Base-by-base conservation (phyloP, 2,888 invertebrate species). In the Scaptodrosophila latifasciaeformis region DNA sequence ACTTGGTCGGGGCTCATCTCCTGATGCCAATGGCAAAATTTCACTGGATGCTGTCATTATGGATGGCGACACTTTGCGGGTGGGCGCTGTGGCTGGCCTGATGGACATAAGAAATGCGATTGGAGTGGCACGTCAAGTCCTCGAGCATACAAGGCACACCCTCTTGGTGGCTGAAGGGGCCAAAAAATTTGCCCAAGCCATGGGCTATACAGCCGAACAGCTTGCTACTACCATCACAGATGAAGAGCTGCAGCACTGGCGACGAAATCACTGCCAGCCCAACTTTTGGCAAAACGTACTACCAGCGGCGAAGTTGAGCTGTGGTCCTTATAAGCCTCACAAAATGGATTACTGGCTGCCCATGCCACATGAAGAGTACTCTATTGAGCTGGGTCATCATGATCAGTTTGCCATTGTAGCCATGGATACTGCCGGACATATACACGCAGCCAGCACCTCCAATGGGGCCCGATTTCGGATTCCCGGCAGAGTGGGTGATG, bases 401-500 rank as follows among this genome's bases (percentile, higher is more conserved):
- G 99, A 99, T 80, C 99, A 99, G 0, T 97, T 99, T 77, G 96
- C 97, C 24, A 94, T 97, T 91, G 88, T 98, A 35, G 94, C 93
- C 0, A 90, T 97, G 49, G 96, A 96, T 87, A 75, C 76, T 0
- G 83, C 89, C 18, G 92, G 93, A 0, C 89, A 92, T 71, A 89
- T 97, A 45, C 95, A 93, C 4, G 95, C 93, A 9, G 98, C 96
- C 9, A 97, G 97, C 2, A 96, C 96, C 1, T 96, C 97, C 0
- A 99, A 99, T 88, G 99, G 98, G 39, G 93, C 95, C 2, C 91
- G 88, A 67, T 91, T 92, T 85, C 98, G 98, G 89, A 95, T 99
- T 79, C 94, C 96, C 5, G 97, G 97, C 2, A 70, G 81, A 47
- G 78, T 81, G 0, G 81, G 81, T 2, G 84, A 84, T 54, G 82